Base-by-base conservation (phyloP, 2,797 vertebrate species). In the Sparidentex hasta region DNA sequence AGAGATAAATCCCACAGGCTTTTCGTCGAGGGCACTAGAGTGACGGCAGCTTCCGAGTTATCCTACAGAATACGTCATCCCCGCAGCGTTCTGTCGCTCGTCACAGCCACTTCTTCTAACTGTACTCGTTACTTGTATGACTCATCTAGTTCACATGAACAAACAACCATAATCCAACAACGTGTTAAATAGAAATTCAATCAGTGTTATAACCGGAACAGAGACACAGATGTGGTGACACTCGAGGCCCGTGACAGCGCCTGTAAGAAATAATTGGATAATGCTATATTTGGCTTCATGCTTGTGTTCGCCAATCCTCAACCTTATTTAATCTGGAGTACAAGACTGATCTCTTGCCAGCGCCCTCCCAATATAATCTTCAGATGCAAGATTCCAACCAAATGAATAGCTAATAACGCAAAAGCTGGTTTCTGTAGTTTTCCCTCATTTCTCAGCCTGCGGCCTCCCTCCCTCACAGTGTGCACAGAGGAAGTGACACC, bases 401-500 rank as follows among this genome's bases (percentile, higher is more conserved):
- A 89, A 78, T 65, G 66, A 82, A 43, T 56, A 75, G 66, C 21
- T 61, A 44, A 74, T 65, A 76, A 74, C 3, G 1, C 43, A 78
- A 54, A 82, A 65, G 52, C 9, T 29, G 68, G 29, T 76, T 78
- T 69, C 20, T 68, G 71, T 4, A 5, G 25, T 52, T 51, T n/a
- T 38, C 55, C 9, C 48, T 78, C 41, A 29, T 72, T 80, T 77
- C 52, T 82, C 71, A 61, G 68, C 33, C 62, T 44, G 76, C 80
- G 23, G 44, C 50, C 58, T 76, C 38, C 38, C 38, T 38, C 72
- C 62, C 66, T 81, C 27, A 1, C 62, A 59, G 74, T 44, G 71
- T 57, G 52, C 29, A 47, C 51, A 50, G 65, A 76, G 83, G 86
- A 90, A 87, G 87, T 86, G 90, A 88, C 92, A 90, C 87, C 66